Base-by-base conservation (phyloP, 2,113 vertebrate species). In the Equus quagga region DNA sequence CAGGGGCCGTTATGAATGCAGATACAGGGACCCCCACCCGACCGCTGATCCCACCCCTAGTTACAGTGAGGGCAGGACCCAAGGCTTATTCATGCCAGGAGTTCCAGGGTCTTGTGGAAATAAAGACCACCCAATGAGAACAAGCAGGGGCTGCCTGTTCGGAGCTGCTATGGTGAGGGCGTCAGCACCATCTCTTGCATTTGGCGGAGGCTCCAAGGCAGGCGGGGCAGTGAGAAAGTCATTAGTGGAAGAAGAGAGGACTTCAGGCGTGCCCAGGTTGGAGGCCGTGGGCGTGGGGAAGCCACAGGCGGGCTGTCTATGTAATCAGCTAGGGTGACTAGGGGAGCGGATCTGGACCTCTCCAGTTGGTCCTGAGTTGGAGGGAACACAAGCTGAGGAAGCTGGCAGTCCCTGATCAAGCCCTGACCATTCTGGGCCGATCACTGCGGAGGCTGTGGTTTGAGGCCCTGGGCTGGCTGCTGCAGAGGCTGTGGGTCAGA, bases 221-320 rank as follows among this genome's bases (percentile, higher is more conserved):
- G 49, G n/a, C 19, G 18, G 60, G 4, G 49, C 6, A n/a, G 3
- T 5, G 36, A 41, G 28, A 60, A 8, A 28, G 44, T 31, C 36
- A 64, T 19, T 46, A n/a, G 86, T 8, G 49, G 72, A 11, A 11
- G 12, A 44, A 49, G 36, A 8, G 51, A 23, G 4, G 24, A 18
- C 36, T 7, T 15, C 24, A 4, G 24, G n/a, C 2, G 49, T 12
- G 64, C 49, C 78, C 15, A 12, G 17, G 0, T 3, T 17, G 36
- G 44, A 11, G 9, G 1, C 0, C 6, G 36, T 31, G 6, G 21
- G 69, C 31, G 12, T 9, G 17, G 44, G 60, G 44, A 15, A 26
- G n/a, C 58, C 11, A 10, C 6, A 33, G 81, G 17, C 3, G 6
- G n/a, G 17, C 70, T 44, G 2, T 4, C 54, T 49, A 6, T 14